phyloP scores from a whole-genome alignment of 1,140 invertebrate species.

The Euura lappo region DNA sequence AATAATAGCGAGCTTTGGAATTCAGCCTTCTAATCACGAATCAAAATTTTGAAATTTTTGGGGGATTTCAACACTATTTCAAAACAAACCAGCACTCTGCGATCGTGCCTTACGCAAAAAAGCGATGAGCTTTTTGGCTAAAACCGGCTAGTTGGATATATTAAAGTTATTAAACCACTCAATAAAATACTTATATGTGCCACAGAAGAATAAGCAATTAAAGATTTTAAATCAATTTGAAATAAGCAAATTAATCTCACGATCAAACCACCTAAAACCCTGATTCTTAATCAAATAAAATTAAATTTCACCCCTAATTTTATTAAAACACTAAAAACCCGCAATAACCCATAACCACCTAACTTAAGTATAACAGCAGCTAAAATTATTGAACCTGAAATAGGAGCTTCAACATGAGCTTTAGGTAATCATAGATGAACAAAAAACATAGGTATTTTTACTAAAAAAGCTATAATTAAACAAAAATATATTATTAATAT shows the following conservation, averaged over 20 bases:
- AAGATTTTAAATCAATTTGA: slow-evolving; percentile 68
- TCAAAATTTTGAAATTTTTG: too few species aligned
- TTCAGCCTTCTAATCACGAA: too few species aligned
- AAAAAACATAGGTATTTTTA: slow-evolving; percentile 74
- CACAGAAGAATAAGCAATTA: slow-evolving; percentile 71
- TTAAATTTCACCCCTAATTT: slow-evolving; percentile 55
- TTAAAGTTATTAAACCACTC: slow-evolving; percentile 56
- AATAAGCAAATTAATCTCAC: slow-evolving; percentile 67
- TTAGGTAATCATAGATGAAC: slow-evolving; percentile 75
- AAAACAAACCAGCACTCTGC: too few species aligned
- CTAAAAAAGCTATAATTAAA: slow-evolving; percentile 67
- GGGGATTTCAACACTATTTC: too few species aligned
- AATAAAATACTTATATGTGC: slow-evolving; percentile 66
- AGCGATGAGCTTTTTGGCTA: too few species aligned
- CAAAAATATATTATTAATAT: slow-evolving; percentile 55
- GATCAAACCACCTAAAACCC: slow-evolving; percentile 62
- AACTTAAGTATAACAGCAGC: slow-evolving; percentile 73
- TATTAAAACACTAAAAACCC: slow-evolving; percentile 57
- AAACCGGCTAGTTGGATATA: too few species aligned
- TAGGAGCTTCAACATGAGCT: slow-evolving; percentile 75
- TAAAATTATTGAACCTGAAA: slow-evolving; percentile 74
- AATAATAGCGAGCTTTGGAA: too few species aligned
- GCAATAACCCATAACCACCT: slow-evolving; percentile 69
- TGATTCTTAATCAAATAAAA: slow-evolving; percentile 60
- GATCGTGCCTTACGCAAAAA: too few species aligned